Conservation (phyloP, 1,140 invertebrate species). For the Lucilia sericata region DNA sequence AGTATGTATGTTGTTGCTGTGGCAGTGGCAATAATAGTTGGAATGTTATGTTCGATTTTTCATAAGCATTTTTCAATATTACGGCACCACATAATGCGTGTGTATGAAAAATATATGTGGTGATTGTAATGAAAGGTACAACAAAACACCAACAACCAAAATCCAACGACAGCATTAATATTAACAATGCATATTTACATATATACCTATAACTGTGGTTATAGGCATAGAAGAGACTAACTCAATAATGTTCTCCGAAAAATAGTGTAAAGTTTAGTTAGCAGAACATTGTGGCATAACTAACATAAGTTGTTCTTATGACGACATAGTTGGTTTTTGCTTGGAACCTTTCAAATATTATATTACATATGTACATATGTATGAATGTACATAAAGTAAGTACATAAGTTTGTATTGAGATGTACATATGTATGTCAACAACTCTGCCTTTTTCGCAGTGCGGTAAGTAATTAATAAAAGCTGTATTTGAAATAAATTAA, state of each 20-base stretch:
- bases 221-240: too few species aligned
- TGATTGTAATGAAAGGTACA: slow-evolving; percentile 42
- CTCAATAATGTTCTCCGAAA: too few species aligned
- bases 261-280: too few species aligned
- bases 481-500: slow-evolving; percentile 42
- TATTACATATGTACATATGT: neutral
- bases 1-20: neutral
- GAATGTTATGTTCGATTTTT: slow-evolving; percentile 9
- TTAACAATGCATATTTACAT: too few species aligned
- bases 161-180: slow-evolving; percentile 8
- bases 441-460: slow-evolving; percentile 39
- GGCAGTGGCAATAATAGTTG: neutral
- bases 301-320: too few species aligned
- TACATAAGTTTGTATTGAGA: too few species aligned
- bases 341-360: too few species aligned
- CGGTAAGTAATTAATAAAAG: slow-evolving; percentile 43
- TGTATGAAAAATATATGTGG: slow-evolving; percentile 31
- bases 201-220: too few species aligned
- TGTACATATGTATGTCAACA: slow-evolving; percentile 34
- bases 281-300: too few species aligned
- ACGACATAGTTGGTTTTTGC: too few species aligned
- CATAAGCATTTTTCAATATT: slow-evolving; percentile 40
- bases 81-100: neutral
- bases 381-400: neutral
- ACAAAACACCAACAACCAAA: slow-evolving; percentile 8